These are phyloP conservation scores for Rhinophrynus dorsalis DNA, from an alignment of 2,797 vertebrate genomes.

Conservation along the genomic window DNA sequence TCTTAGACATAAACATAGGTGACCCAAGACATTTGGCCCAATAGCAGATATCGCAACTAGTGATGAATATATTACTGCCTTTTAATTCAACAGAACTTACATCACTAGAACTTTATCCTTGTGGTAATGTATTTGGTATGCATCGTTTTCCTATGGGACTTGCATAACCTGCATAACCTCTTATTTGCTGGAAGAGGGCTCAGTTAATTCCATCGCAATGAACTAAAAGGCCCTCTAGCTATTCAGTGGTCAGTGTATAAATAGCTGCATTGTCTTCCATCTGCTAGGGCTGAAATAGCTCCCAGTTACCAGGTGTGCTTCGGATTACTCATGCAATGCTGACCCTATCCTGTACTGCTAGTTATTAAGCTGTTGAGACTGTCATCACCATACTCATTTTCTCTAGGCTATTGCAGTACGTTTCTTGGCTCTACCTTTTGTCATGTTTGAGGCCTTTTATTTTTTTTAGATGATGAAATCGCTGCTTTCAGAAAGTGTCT, in stretches of 20 bases:
- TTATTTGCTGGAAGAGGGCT: neutral
- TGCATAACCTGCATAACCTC: slow-evolving; percentile 24
- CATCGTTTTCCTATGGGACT: neutral
- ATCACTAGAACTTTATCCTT: too few relatives aligned
- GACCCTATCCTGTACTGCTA: slow-evolving; percentile 39
- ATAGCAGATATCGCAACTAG: too few relatives aligned
- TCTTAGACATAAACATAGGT: too few relatives aligned
- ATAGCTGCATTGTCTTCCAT: slow-evolving; percentile 46
- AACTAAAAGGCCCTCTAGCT: slow-evolving; percentile 41
- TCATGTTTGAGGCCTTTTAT: slow-evolving; percentile 11
- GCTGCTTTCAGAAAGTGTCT: neutral
- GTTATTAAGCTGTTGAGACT: slow-evolving; percentile 47
- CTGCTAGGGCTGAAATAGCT: slow-evolving; percentile 31
- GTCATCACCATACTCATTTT: slow-evolving; percentile 45
- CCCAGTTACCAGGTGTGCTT: slow-evolving; percentile 44
- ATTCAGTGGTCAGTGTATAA: slow-evolving; percentile 32
- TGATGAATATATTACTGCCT: too few relatives aligned
- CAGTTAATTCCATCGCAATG: slow-evolving; percentile 31
- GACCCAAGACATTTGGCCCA: too few relatives aligned
- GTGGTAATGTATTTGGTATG: neutral
- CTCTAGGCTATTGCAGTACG: slow-evolving; percentile 38
- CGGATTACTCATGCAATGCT: slow-evolving; percentile 45
- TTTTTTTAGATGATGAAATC: slow-evolving; percentile 9
- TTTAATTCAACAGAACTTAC: too few relatives aligned
- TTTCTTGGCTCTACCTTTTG: slow-evolving; percentile 19